Base-by-base conservation (phyloP, 2,888 invertebrate species). In the Lithodes maja region DNA sequence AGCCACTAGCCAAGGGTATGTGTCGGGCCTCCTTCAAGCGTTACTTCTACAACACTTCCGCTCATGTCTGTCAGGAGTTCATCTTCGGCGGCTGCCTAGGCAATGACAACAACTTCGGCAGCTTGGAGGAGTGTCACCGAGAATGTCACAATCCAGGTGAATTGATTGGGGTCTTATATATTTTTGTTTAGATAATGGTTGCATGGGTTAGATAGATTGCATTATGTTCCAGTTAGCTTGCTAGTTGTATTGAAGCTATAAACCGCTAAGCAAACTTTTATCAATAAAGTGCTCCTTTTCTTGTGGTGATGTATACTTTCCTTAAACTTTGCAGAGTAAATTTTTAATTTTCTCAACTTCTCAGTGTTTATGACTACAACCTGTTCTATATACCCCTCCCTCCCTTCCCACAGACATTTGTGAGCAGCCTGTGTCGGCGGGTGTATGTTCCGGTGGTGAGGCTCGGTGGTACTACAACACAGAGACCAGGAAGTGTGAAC, bases 381-480 rank as follows among this genome's bases (percentile, higher is more conserved):
- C 33, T 33, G 33, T 33, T 33, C 33, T 33, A 33, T 33, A 33
- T 33, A 33, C 33, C 33, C 33, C 33, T 33, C 33, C 33, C 33
- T 33, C 33, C 33, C 33, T 33, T 33, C 5, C 17, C 1, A 2
- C 83, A 89, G 86, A 89, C 33, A 89, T 89, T 55, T 93, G 93
- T 80, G 85, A 87, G 3, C 92, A 92, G 82, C 92, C 93, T 7
- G 92, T 92, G 61, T 86, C 92, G 68, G 87, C 92, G 7, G 93
- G 93, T 2, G 86, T 91, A 83, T 93, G 93, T 86, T 88, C 92
- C 49, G 93, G 92, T 15, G 92, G 92, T 52, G 92, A 93, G 74
- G 91, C 92, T 0, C 92, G 93, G 1, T 94, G 93, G 92, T 93
- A 92, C 91, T 94, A 93, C 92, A 93, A 94, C 90, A 90, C 92